These are phyloP conservation scores for Gallinago solitaria DNA, from an alignment of 2,797 vertebrate species.

Conservation along the genomic window DNA sequence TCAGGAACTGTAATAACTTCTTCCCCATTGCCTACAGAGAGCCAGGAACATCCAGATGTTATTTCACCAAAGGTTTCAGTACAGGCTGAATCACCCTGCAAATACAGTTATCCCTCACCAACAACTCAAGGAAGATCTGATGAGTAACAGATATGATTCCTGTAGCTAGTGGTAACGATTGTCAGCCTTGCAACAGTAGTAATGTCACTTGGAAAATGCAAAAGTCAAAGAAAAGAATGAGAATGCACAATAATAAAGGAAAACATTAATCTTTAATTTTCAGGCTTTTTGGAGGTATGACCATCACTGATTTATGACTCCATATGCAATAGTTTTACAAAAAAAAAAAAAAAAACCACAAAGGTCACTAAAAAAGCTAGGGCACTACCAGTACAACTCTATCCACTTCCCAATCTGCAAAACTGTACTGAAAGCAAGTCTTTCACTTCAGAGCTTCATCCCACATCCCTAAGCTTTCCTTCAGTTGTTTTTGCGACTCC, in stretches of 20 bases:
- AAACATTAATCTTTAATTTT: neutral
- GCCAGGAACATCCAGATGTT: neutral
- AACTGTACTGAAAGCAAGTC: neutral
- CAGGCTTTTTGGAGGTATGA: neutral
- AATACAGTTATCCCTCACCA: neutral
- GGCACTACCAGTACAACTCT: neutral
- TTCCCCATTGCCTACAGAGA: neutral
- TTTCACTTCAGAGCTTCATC: neutral
- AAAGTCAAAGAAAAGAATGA: neutral
- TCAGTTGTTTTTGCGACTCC: neutral
- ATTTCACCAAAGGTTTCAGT: neutral
- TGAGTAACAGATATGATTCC: neutral
- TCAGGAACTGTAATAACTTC: neutral
- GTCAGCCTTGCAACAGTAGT: neutral
- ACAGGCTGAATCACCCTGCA: neutral
- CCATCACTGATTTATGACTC: neutral
- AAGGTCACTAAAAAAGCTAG: neutral
- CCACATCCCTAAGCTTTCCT: neutral
- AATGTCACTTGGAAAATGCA: neutral
- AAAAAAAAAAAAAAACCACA: no score
- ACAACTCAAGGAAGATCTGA: neutral
- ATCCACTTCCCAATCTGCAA: neutral
- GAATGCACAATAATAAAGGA: neutral
- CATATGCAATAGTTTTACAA: neutral
- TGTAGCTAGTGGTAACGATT: fast-evolving